Evolutionary conservation across 2,113 vertebrate genomes (phyloP), one percentile per base, ranked within the genome.

Genomic region (Callochromis pleurospilus): DNA sequence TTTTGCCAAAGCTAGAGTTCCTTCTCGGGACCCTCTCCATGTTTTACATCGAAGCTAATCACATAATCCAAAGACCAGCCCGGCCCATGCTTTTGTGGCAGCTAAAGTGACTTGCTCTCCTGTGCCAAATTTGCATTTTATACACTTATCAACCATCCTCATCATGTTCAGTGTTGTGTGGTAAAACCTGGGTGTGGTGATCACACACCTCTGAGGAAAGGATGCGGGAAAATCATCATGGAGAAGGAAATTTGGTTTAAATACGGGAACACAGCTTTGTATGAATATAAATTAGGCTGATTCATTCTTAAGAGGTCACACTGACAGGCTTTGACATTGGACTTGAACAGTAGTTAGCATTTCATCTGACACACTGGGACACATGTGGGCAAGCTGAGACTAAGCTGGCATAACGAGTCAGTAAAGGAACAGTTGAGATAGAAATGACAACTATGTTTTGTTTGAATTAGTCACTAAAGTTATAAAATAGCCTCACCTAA

Each of bases 361-460:
- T 12, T 77, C 9, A 49, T n/a, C 42, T 45, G 65, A 73, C 0
- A 77, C 24, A 5, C 15, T 19, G 6, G 70, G 42, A 77, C 4
- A 47, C 4, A 29, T 75, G 15, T 31, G 26, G 26, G 45, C 70
- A 49, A 49, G 26, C 24, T 19, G 42, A 19, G 29, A 77, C 42
- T 75, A 26, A 19, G 6, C 4, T 75, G 42, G 15, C 24, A 47
- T 75, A 75, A 75, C 0, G 0, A 1, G 3, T 4, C 6, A 49
- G 12, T 31, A 2, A 77, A 5, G 70, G 24, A 2, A 49, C 24
- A 19, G 15, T 11, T 75, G 70, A 75, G 15, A 49, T 29, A 6
- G 15, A 47, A 19, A 31, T 0, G 1, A 12, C 42, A 49, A 8
- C 24, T 2, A 11, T 19, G 40, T 29, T 75, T 19, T 7, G 1